Base-by-base conservation (phyloP, 2,888 invertebrate genomes). In the Stenolophus ochropezus region DNA sequence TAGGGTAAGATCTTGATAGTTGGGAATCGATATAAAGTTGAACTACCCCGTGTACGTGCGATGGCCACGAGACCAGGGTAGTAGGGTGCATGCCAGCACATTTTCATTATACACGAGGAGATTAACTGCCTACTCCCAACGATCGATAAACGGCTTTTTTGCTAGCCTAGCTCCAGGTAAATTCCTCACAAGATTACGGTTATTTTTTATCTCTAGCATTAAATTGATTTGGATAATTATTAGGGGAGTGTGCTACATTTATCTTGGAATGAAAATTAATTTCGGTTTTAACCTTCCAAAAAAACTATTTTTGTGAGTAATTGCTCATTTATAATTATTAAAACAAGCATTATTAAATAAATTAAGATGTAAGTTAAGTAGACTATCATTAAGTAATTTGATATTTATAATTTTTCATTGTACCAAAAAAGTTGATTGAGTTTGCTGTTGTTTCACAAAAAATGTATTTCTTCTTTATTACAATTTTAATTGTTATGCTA, bases 41-140 rank as follows among this genome's bases (percentile, higher is more conserved):
- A 69, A 69, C 18, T 27, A 33, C 65, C 65, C 65, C 65, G n/a
- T n/a, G n/a, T 27, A 69, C 33, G 33, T 69, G 18, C 33, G 65
- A 18, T 69, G 65, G 27, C 65, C 65, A 33, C 33, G 23, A 56
- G 21, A 11, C 33, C 33, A 27, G 14, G 61, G 61, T 11, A 69
- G 33, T 42, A 69, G 65, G 65, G 65, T 69, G 65, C 65, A 33
- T 69, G 65, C 65, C 65, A 69, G 27, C 65, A 69, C 65, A 69
- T 69, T 69, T 69, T 69, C 65, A 69, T 69, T 69, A 69, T 69
- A 69, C 65, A 69, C 65, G 18, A 16, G 18, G 11, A 69, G 65
- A 69, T 69, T 69, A 33, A 69, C 65, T 69, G 33, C 65, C 20
- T 69, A 33, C 20, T 33, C 5, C 27, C 16, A 5, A 16, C 5